Evolutionary conservation across 2,888 invertebrate species (phyloP).

Genomic region (Aethes cnicana): DNA sequence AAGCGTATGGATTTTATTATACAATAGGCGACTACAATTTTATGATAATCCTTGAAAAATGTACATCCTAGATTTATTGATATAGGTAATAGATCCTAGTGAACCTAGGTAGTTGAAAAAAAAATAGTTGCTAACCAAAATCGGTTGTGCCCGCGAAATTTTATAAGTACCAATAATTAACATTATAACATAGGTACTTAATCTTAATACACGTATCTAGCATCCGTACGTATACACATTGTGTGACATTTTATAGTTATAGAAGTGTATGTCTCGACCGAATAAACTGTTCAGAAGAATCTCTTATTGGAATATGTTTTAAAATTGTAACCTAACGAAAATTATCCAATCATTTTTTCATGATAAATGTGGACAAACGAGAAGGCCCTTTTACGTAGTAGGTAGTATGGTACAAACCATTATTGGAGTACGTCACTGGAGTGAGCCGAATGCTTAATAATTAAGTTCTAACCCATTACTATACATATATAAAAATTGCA

Average conservation of each 20-base stretch:
- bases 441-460: no score
- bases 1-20: conserved; percentile 12
- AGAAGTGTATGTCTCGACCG: conserved; percentile 41
- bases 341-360: neutral
- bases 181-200: conserved; percentile 20
- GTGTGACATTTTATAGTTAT: conserved; percentile 53
- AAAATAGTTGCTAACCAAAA: conserved; percentile 42
- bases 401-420: no score
- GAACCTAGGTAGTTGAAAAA: conserved; percentile 33
- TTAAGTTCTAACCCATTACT: no score
- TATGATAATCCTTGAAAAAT: conserved; percentile 31
- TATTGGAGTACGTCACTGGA: no score
- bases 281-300: conserved; percentile 14
- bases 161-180: conserved; percentile 38
- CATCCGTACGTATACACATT: conserved; percentile 59
- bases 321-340: neutral
- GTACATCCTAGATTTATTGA: conserved; percentile 36
- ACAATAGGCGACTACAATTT: conserved; percentile 22
- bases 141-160: conserved; percentile 59
- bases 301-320: neutral
- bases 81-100: conserved; percentile 32
- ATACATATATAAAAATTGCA: no score
- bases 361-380: no score
- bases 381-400: no score
- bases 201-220: conserved; percentile 24